These are phyloP conservation scores for Diadema setosum DNA, from an alignment of 35 echinoderm and acorn worm species.

Conservation along the genomic window DNA sequence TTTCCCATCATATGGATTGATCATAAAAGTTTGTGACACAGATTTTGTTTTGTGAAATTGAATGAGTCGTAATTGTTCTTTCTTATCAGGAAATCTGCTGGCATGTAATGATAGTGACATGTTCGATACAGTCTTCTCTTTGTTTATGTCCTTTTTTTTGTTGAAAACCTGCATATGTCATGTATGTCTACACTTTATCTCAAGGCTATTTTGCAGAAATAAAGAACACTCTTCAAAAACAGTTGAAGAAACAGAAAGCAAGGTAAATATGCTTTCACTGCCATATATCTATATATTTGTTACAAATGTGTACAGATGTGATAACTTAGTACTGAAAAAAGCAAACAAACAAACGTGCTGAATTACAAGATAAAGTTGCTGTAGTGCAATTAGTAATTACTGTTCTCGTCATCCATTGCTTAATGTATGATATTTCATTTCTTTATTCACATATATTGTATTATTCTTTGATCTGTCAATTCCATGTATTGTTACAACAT, in stretches of 20 bases:
- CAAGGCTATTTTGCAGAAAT: background rate
- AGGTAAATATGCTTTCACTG: background rate
- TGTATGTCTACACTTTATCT: background rate
- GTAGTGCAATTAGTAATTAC: background rate
- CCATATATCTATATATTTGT: background rate
- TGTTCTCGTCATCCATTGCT: background rate
- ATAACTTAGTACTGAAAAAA: background rate
- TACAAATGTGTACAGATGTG: background rate
- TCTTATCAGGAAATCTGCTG: background rate
- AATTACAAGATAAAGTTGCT: background rate
- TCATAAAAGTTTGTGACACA: background rate
- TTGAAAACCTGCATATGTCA: background rate
- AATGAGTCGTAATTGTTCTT: background rate
- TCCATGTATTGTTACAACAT: too few relatives aligned
- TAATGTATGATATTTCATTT: background rate
- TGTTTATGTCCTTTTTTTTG: background rate
- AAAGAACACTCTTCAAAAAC: background rate
- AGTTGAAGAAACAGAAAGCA: background rate
- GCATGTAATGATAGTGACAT: background rate
- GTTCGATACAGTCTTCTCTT: background rate
- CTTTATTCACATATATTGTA: too few relatives aligned
- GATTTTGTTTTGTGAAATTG: background rate
- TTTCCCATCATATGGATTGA: too few relatives aligned
- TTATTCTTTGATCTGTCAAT: too few relatives aligned
- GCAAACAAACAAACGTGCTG: background rate